Conservation (phyloP, 2,888 invertebrate genomes). For the Strigamia crassipes region DNA sequence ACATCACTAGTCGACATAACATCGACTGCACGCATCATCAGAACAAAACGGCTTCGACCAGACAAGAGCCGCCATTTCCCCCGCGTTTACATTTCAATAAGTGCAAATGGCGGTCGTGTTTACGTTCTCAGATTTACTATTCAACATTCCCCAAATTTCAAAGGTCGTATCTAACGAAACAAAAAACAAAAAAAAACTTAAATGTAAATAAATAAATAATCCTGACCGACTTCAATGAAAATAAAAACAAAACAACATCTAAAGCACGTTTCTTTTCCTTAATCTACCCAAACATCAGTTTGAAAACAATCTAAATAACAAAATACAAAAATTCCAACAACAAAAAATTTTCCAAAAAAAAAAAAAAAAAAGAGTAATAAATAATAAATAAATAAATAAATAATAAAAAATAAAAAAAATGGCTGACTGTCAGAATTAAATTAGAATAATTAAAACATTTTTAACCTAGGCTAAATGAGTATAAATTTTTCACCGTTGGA, state of each 20-base stretch:
- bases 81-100: constrained; percentile 21
- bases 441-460: neutral
- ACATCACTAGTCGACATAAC: constrained; percentile 21
- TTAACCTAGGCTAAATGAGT: neutral
- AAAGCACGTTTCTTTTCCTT: neutral
- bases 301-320: constrained; percentile 7
- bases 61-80: constrained; percentile 1
- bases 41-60: neutral
- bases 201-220: neutral
- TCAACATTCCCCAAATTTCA: neutral
- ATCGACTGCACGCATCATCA: constrained; percentile 16
- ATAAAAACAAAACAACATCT: neutral
- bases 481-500: neutral
- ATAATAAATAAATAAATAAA: no score
- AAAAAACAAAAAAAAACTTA: constrained; percentile 24
- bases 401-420: neutral
- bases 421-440: neutral
- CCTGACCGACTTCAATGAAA: neutral
- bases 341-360: no score
- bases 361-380: no score
- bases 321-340: neutral
- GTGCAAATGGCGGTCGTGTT: constrained; percentile 16
- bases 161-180: neutral
- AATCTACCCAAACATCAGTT: neutral
- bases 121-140: neutral